Evolutionary conservation across 2,113 vertebrate genomes (phyloP), one percentile per base, ranked within the genome.

Genomic region (Nothobranchius furzeri): DNA sequence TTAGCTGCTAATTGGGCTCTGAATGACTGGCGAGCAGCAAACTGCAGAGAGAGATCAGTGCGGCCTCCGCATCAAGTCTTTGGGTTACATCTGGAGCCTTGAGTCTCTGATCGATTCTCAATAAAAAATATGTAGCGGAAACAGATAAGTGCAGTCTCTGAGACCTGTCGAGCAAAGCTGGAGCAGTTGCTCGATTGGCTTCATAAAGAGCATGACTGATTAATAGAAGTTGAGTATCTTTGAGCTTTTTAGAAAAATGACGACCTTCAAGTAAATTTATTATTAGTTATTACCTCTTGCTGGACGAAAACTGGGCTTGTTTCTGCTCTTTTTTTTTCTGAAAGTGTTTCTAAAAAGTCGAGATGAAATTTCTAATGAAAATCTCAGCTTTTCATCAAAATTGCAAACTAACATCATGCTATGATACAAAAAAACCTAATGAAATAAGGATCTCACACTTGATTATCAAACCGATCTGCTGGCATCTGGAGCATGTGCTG

Each of bases 1-100:
- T 79, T 76, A 72, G 77, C 50, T 25, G 7, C 60, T 86, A 76
- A 84, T 75, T 76, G 69, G 71, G 43, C 35, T 7, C 5, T 13
- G 37, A 52, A 53, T 53, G 55, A 52, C 71, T 75, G 76, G 52
- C 52, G 47, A 37, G 57, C n/a, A 35, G 35, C 17, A 12, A 77
- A 62, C 11, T 12, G 65, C 40, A 63, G 24, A 43, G 30, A 45
- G 10, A 43, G 36, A 74, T 72, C 25, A 53, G 36, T 11, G 12
- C 62, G 59, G 17, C 45, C 12, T 52, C 53, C 20, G 59, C 24
- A 3, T n/a, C 57, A 70, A 9, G 58, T 49, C 48, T 60, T 6
- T 7, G 17, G 40, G 37, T 13, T 43, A 10, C 51, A 30, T 56
- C 46, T 62, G 42, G 13, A 71, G 46, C 37, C 15, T 58, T 0